Evolutionary conservation across 2,797 vertebrate genomes (phyloP).

Genomic region (Mormyrops boulengeri): DNA sequence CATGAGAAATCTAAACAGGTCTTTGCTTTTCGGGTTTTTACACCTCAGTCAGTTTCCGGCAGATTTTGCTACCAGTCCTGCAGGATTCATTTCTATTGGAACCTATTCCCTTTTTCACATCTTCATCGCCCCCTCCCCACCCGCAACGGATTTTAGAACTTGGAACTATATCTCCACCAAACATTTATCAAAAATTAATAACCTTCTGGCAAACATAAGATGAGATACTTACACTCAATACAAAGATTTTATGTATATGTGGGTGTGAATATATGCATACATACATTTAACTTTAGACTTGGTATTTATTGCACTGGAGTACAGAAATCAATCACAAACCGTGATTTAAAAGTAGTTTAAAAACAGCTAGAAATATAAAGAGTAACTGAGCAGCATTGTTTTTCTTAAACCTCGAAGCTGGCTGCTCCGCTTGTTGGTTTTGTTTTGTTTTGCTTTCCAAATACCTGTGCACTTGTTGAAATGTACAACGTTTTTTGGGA

Average conservation of each 20-base stretch:
- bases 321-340: slow-evolving; percentile 1
- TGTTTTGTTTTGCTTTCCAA: slow-evolving; percentile 1
- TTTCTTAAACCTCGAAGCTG: background rate
- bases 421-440: background rate
- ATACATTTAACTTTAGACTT: background rate
- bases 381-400: background rate
- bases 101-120: background rate
- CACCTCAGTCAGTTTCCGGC: background rate
- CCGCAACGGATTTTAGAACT: background rate
- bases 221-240: background rate
- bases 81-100: background rate
- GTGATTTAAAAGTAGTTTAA: background rate
- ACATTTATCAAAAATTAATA: background rate
- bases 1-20: background rate
- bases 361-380: background rate
- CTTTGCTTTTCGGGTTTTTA: background rate
- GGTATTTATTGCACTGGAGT: background rate
- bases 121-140: background rate
- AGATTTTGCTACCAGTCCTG: background rate
- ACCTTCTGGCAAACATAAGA: background rate
- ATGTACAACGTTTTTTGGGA: slow-evolving; percentile 21
- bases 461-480: slow-evolving; percentile 1
- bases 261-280: background rate
- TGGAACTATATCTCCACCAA: background rate
- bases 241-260: background rate